Conservation (phyloP, 1,140 invertebrate species). For the Helicoverpa zea region DNA sequence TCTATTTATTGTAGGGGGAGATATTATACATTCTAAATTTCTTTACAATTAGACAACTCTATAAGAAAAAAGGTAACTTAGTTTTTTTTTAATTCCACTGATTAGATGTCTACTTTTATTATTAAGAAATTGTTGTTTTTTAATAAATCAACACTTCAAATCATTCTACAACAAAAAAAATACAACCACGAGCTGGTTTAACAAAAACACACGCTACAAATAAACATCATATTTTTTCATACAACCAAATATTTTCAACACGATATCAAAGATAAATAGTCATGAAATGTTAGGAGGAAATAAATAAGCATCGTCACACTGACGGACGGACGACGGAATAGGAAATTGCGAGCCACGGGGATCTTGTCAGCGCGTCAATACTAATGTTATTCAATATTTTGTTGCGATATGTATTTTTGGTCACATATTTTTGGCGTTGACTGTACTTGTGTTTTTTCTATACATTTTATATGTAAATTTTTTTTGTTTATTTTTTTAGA, state of each 20-base stretch:
- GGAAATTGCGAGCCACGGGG: slow-evolving; percentile 65
- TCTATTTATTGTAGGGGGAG: too few relatives aligned
- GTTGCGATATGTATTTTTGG: slow-evolving; percentile 13
- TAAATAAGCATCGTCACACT: slow-evolving; percentile 58
- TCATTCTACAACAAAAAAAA: not conserved
- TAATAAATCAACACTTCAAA: not conserved
- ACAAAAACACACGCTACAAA: slow-evolving; percentile 3
- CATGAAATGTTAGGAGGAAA: slow-evolving; percentile 48
- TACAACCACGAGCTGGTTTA: not conserved
- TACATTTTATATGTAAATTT: too few relatives aligned
- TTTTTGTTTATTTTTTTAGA: too few relatives aligned
- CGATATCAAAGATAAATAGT: slow-evolving; percentile 45
- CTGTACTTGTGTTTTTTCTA: not conserved
- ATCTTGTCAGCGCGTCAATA: slow-evolving; percentile 54
- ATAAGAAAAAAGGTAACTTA: too few relatives aligned
- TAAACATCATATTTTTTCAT: not conserved
- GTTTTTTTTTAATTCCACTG: too few relatives aligned
- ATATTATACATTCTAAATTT: too few relatives aligned
- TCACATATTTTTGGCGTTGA: not conserved
- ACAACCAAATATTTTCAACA: slow-evolving; percentile 1
- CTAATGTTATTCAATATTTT: slow-evolving; percentile 59
- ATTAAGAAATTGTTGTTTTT: too few relatives aligned
- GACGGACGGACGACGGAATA: slow-evolving; percentile 61
- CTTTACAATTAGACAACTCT: too few relatives aligned
- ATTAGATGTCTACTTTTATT: not conserved